phyloP scores from a whole-genome alignment of 2,797 vertebrate genomes.

The Amblyopsis hoosieri region DNA sequence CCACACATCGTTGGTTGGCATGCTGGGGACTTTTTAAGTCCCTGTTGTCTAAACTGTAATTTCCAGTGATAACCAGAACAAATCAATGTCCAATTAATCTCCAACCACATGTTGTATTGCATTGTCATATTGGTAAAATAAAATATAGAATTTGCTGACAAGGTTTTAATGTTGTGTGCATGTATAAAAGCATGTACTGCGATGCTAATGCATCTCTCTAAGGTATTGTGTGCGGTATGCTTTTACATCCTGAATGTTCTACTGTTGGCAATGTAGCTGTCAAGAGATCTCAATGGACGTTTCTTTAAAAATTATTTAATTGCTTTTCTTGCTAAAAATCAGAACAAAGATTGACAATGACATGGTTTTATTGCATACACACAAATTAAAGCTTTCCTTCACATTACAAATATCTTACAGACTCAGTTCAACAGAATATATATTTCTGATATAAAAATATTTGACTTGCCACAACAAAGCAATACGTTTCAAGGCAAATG shows the following conservation, averaged over 20 bases:
- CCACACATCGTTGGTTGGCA: constrained; percentile 51
- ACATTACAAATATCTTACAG: constrained; percentile 16
- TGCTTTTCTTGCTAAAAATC: background rate
- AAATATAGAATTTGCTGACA: background rate
- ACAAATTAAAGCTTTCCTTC: constrained; percentile 33
- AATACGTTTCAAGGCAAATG: constrained; percentile 53
- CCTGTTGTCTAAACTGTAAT: constrained; percentile 59
- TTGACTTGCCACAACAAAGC: constrained; percentile 31
- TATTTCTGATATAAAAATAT: constrained; percentile 48
- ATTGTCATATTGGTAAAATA: background rate
- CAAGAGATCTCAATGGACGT: too few relatives aligned
- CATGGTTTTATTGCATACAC: constrained; percentile 50
- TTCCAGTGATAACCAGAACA: constrained; percentile 34
- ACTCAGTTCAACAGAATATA: constrained; percentile 5
- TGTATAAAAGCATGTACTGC: background rate
- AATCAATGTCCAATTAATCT: background rate
- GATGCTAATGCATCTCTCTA: too few relatives aligned
- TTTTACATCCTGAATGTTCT: too few relatives aligned
- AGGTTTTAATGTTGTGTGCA: background rate
- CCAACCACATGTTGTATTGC: background rate
- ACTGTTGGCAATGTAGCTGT: too few relatives aligned
- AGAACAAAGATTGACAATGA: constrained; percentile 6
- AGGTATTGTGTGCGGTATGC: too few relatives aligned
- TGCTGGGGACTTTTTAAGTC: constrained; percentile 59
- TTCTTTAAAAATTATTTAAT: too few relatives aligned